Conservation (phyloP, 2,888 invertebrate genomes). For the Lasioglossum oenotherae region DNA sequence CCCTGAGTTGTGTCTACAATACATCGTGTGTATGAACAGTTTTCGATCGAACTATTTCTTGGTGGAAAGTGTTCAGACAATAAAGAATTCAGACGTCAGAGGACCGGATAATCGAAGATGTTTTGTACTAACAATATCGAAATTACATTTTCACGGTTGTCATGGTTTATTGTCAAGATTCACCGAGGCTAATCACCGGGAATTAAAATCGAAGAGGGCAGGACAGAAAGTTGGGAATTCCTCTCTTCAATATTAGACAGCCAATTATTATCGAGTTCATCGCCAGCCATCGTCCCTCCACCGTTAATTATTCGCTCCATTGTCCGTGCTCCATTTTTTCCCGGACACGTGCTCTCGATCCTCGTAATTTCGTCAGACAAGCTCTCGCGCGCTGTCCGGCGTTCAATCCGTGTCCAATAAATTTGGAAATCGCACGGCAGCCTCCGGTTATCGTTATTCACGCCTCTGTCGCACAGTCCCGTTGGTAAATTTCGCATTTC, state of each 20-base stretch:
- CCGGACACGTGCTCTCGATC: neutral
- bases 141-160: neutral
- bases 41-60: neutral
- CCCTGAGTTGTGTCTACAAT: neutral
- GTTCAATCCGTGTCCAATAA: slow-evolving; percentile 45
- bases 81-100: no score
- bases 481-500: neutral
- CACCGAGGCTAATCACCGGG: neutral
- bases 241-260: slow-evolving; percentile 30
- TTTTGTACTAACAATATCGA: neutral
- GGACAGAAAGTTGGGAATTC: slow-evolving; percentile 16
- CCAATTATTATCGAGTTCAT: slow-evolving; percentile 44
- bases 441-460: slow-evolving; percentile 59
- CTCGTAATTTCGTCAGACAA: slow-evolving; percentile 59
- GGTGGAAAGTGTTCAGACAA: no score
- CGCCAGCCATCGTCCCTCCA: slow-evolving; percentile 6
- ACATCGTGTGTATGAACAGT: neutral
- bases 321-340: slow-evolving; percentile 16
- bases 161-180: neutral
- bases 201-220: neutral
- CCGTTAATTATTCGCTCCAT: slow-evolving; percentile 35
- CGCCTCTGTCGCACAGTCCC: slow-evolving; percentile 9
- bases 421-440: slow-evolving; percentile 53
- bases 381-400: slow-evolving; percentile 6
- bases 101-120: no score